These are phyloP conservation scores for Megalurothrips usitatus DNA, from an alignment of 2,888 invertebrate species.

Conservation along the genomic window DNA sequence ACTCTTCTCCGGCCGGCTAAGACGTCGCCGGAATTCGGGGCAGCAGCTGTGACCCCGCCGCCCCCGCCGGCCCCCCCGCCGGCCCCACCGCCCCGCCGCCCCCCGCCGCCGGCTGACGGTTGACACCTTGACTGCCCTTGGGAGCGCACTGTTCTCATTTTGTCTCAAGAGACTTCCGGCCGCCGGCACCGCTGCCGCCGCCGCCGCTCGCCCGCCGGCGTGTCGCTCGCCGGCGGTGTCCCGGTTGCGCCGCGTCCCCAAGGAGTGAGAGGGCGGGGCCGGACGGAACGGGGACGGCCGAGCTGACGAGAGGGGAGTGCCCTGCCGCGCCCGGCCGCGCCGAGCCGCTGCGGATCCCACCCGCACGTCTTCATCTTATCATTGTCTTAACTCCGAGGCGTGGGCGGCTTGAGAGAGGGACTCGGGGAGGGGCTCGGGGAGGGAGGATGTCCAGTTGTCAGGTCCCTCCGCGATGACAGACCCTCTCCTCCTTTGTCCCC, in stretches of 20 bases:
- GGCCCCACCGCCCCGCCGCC: background rate
- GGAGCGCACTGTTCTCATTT: conserved; percentile 24
- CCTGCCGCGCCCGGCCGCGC: background rate
- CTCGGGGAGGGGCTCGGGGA: too few species aligned
- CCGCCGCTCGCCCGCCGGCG: background rate
- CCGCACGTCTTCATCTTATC: conserved; percentile 24
- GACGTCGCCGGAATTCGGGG: background rate
- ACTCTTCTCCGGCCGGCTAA: background rate
- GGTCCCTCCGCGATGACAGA: background rate
- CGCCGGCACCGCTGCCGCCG: background rate
- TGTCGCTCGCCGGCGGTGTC: too few species aligned
- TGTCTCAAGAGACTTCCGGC: conserved; percentile 5
- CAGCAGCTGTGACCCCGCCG: background rate
- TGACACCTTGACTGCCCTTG: conserved; percentile 24
- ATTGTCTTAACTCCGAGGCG: conserved; percentile 17
- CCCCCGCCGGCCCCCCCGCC: background rate
- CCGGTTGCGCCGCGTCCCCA: background rate
- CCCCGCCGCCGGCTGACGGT: background rate
- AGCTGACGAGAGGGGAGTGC: background rate
- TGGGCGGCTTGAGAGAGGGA: background rate
- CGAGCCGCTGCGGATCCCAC: background rate
- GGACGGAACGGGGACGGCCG: background rate
- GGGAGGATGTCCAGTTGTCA: conserved; percentile 20
- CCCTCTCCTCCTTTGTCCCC: background rate
- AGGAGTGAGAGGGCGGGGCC: background rate